Evolutionary conservation across 2,113 vertebrate species (phyloP).

Genomic region (Sprattus sprattus): DNA sequence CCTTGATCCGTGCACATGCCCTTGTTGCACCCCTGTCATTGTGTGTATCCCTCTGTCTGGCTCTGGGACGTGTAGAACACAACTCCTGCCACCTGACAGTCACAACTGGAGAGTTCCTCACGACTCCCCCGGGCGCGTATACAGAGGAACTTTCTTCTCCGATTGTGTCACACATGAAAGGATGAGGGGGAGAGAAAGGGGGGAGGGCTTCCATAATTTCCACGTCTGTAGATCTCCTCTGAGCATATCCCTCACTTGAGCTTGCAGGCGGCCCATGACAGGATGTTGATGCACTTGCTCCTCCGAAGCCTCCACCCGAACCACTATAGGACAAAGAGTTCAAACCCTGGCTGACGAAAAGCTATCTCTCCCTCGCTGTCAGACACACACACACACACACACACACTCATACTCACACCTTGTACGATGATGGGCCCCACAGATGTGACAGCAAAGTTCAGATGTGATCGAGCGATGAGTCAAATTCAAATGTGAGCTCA

Average conservation of each 20-base stretch:
- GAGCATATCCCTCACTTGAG: conserved; percentile 44
- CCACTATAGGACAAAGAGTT: conserved; percentile 59
- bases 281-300: conserved; percentile 60
- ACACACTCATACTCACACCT: not conserved
- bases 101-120: not conserved
- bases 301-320: conserved; percentile 47
- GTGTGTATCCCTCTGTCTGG: not conserved
- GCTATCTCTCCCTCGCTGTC: conserved; percentile 58
- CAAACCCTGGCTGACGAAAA: conserved; percentile 56
- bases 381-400: conserved; percentile 33
- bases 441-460: conserved; percentile 53
- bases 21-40: not conserved
- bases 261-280: conserved; percentile 57
- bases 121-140: conserved; percentile 36
- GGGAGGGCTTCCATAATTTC: conserved; percentile 35
- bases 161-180: conserved; percentile 38
- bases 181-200: not conserved
- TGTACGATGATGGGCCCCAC: not conserved
- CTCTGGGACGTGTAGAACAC: conserved; percentile 28
- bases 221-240: conserved; percentile 57
- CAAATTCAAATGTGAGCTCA: conserved; percentile 57
- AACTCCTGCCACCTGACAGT: conserved; percentile 19
- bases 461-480: conserved; percentile 61
- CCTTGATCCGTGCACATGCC: not conserved
- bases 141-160: conserved; percentile 40